These are phyloP conservation scores for Hydrozoanthus gracilis DNA, from an alignment of 92 coral and sea anemone species.

Conservation along the genomic window DNA sequence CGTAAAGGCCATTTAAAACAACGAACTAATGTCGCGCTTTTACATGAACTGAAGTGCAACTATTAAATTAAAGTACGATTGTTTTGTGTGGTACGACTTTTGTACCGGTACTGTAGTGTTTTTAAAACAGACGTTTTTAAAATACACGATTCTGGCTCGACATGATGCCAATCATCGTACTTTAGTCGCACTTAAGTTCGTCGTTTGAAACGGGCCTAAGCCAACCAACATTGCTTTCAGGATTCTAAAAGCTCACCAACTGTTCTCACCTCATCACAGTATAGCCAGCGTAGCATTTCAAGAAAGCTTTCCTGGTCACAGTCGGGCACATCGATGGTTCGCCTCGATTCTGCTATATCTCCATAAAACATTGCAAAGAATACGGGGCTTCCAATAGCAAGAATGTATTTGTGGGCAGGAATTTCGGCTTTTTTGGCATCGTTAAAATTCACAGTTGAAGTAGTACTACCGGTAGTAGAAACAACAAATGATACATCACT, in stretches of 20 bases:
- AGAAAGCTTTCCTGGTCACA: conserved; percentile 56
- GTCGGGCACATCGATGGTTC: conserved; percentile 37
- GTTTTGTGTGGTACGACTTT: no score
- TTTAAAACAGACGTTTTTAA: no score
- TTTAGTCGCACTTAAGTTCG: no score
- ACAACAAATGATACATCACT: conserved; percentile 31
- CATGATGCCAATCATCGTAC: no score
- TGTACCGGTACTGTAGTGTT: no score
- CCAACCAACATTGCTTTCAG: no score
- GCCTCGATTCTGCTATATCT: conserved; percentile 44
- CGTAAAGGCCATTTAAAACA: no score
- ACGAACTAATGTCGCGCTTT: no score
- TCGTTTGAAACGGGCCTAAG: background rate
- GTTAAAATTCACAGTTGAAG: background rate
- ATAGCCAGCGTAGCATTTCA: conserved; percentile 52
- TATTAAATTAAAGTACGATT: no score
- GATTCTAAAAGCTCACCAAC: background rate
- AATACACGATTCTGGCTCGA: no score
- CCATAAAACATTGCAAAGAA: conserved; percentile 61
- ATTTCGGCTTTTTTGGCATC: conserved; percentile 5
- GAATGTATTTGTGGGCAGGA: conserved; percentile 58
- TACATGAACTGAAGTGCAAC: no score
- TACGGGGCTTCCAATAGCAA: conserved; percentile 50
- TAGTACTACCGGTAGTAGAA: background rate
- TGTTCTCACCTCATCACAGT: conserved; percentile 35